Evolutionary conservation across 2,113 vertebrate species (phyloP).

Genomic region (Urocolius indicus): DNA sequence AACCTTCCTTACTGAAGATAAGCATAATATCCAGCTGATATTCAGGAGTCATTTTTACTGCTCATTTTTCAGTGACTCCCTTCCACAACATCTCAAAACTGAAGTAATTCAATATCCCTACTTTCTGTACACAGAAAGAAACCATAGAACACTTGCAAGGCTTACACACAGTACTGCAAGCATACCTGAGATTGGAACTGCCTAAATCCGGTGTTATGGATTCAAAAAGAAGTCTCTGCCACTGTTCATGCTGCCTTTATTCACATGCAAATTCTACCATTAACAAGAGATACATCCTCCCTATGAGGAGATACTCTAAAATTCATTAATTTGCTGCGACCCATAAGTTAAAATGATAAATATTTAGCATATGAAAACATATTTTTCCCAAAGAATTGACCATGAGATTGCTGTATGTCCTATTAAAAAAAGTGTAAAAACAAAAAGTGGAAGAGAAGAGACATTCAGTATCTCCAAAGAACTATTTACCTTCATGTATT

Average conservation of each 20-base stretch:
- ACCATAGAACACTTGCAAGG: neutral
- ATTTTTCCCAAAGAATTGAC: neutral
- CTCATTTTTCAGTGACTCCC: neutral
- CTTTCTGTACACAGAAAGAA: neutral
- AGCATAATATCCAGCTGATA: neutral
- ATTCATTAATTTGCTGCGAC: neutral
- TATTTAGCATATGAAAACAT: neutral
- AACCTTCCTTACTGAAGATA: neutral
- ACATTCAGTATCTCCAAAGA: accelerated
- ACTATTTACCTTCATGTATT: neutral
- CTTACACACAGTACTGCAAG: neutral
- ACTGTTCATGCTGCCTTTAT: neutral
- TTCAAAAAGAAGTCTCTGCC: neutral
- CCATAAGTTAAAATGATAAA: neutral
- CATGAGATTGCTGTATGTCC: neutral
- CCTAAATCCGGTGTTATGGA: neutral
- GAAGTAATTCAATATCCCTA: neutral
- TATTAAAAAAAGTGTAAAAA: neutral
- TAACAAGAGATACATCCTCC: neutral
- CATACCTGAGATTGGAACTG: neutral
- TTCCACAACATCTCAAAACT: neutral
- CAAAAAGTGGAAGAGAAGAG: neutral
- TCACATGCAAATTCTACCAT: neutral
- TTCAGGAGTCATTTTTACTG: neutral
- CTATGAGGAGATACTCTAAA: neutral